phyloP scores from a whole-genome alignment of 2,888 invertebrate species.

The Drosophila infuscata region DNA sequence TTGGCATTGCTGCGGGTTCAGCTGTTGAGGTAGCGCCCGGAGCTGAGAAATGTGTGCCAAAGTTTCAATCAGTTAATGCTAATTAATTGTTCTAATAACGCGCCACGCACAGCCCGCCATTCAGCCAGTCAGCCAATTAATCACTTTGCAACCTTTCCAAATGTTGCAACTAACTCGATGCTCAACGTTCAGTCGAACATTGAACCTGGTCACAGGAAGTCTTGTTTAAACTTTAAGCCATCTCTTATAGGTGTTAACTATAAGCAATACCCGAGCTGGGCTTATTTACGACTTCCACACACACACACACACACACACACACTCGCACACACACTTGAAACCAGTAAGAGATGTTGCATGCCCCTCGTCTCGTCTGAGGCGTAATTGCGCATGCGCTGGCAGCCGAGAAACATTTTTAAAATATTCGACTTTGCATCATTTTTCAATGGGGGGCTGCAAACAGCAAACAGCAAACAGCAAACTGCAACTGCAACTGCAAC shows the following conservation, averaged over 20 bases:
- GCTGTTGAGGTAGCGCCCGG: conserved; percentile 56
- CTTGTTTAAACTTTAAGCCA: conserved; percentile 50
- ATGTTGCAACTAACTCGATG: conserved; percentile 4
- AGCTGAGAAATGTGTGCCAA: conserved; percentile 58
- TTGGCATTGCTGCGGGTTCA: conserved; percentile 54
- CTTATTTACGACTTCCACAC: conserved; percentile 73
- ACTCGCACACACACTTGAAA: background rate
- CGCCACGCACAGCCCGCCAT: conserved; percentile 22
- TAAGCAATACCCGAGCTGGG: conserved; percentile 66
- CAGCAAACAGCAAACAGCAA: conserved; percentile 11
- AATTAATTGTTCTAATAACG: conserved; percentile 71
- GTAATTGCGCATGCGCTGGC: conserved; percentile 71
- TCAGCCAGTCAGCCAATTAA: conserved; percentile 49
- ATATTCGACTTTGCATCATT: conserved; percentile 78
- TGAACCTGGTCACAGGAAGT: conserved; percentile 55
- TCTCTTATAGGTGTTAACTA: conserved; percentile 73
- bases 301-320: conserved; percentile 31
- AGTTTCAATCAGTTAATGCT: conserved; percentile 65
- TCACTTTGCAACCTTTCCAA: conserved; percentile 35
- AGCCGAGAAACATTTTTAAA: conserved; percentile 53
- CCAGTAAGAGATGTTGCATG: too few relatives aligned
- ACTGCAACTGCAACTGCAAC: conserved; percentile 10
- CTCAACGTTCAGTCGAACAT: conserved; percentile 23
- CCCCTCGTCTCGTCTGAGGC: conserved; percentile 30
- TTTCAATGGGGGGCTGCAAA: conserved; percentile 47